Base-by-base conservation (phyloP, 1,140 invertebrate genomes). In the Philotrypesis tridentata region DNA sequence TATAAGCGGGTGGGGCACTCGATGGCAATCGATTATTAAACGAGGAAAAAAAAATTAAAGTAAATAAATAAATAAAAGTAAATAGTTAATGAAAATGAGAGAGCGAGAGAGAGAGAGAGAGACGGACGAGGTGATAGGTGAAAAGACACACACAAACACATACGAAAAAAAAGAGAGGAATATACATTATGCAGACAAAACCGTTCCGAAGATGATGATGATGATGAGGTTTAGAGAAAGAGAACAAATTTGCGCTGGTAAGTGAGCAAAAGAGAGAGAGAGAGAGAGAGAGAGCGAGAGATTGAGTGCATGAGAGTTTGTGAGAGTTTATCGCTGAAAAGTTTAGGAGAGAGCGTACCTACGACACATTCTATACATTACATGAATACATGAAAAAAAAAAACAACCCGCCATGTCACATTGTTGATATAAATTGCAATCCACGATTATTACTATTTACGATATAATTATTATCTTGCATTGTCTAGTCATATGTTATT, bases 401-500 rank as follows among this genome's bases (percentile, higher is more conserved):
- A 72, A 65, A 76, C 12, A 89, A 89, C 87, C 88, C 89, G 89
- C 89, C 89, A 89, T 89, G 83, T 87, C 87, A 91, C 88, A 91
- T 91, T 91, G 90, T 92, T 92, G 87, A 91, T 90, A 92, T 90
- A 89, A 91, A 92, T 92, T 92, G 89, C 91, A 89, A 92, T 91
- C 90, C 89, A 92, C 89, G 88, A 92, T 92, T 92, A 92, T 92
- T 91, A 91, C 87, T 91, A 91, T 91, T 92, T 91, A 92, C 87
- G 87, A 92, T 92, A 91, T 92, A 92, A 92, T 92, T 91, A 92
- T 92, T 92, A 92, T 92, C 91, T 91, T 92, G 89, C 90, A 91
- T 92, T 92, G 90, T 92, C 91, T 92, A 91, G 90, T 91, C 90
- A 92, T 92, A 92, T 87, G 91, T 91, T 92, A 92, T 92, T 90